Percentiles rank a stretch among this genome's conserved stretches.
These are phyloP conservation scores for Garra rufa DNA, from an alignment of 2,113 vertebrate genomes.

Conservation along the genomic window DNA sequence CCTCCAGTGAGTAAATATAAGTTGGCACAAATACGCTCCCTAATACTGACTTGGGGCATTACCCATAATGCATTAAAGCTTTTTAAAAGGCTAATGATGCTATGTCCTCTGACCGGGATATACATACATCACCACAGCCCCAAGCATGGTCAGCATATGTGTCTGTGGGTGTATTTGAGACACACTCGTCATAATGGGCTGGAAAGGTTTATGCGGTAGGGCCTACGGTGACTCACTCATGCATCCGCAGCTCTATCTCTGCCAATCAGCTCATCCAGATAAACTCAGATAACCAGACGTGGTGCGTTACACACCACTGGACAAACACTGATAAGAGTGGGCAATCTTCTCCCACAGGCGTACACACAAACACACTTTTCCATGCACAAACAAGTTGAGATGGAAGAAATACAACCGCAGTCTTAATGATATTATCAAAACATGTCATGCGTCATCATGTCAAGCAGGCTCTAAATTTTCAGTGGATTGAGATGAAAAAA, in stretches of 20 bases:
- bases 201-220: slow-evolving; percentile 1
- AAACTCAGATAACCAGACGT: slow-evolving; percentile 43
- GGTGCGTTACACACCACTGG: slow-evolving; percentile 33
- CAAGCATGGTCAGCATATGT: background rate
- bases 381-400: background rate
- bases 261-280: slow-evolving; percentile 49
- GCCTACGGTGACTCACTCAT: slow-evolving; percentile 13
- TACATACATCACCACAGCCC: background rate
- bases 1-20: background rate
- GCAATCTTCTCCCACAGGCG: slow-evolving; percentile 26
- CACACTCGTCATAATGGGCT: background rate
- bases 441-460: background rate
- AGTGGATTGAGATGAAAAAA: background rate
- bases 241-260: slow-evolving; percentile 34
- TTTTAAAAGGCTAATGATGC: background rate
- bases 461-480: background rate
- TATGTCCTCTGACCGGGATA: background rate
- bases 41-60: background rate
- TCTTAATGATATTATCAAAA: slow-evolving; percentile 22
- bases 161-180: slow-evolving; percentile 20
- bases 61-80: background rate
- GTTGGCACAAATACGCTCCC: background rate
- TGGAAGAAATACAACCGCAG: background rate
- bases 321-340: slow-evolving; percentile 43
- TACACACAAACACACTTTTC: background rate